These are phyloP conservation scores for Phacellophora camtschatica DNA, from an alignment of 30 jellyfish, hydroid and myxozoan genomes.

Conservation along the genomic window DNA sequence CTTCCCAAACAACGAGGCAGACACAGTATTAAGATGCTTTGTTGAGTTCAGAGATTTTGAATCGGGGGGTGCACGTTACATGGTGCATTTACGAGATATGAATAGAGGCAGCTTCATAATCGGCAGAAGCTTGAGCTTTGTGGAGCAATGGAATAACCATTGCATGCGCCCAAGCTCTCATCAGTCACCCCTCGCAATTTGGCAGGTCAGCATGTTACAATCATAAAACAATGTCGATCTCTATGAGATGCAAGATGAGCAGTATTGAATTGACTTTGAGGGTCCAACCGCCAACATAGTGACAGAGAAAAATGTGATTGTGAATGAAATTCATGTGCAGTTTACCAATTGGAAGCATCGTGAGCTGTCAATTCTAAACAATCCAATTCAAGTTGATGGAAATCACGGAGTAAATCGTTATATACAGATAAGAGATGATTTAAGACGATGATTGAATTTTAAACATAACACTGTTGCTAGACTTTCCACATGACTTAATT, in stretches of 20 bases:
- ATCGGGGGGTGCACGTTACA: constrained; percentile 39
- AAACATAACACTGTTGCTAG: no score
- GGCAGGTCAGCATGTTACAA: neutral
- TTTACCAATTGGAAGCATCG: neutral
- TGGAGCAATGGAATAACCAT: constrained; percentile 34
- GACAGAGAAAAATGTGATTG: neutral
- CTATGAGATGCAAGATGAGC: neutral
- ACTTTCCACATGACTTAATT: no score
- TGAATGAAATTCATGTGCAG: neutral
- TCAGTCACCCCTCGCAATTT: constrained; percentile 21
- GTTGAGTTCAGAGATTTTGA: no score
- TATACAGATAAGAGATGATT: neutral
- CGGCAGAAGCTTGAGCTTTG: constrained; percentile 32
- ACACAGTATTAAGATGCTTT: neutral
- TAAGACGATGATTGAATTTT: neutral
- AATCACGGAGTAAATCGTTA: neutral
- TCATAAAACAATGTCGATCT: neutral
- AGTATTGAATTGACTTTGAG: neutral
- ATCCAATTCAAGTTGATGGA: neutral
- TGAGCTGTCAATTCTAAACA: neutral
- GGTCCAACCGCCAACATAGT: neutral
- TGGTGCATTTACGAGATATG: constrained; percentile 12
- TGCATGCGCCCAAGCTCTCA: neutral
- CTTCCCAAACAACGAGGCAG: neutral
- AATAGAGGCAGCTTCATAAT: constrained; percentile 47